A percentile compares a stretch with the other conserved stretches of the same genome.
phyloP scores from a whole-genome alignment of 2,888 invertebrate genomes.

The Papilio gigon region DNA sequence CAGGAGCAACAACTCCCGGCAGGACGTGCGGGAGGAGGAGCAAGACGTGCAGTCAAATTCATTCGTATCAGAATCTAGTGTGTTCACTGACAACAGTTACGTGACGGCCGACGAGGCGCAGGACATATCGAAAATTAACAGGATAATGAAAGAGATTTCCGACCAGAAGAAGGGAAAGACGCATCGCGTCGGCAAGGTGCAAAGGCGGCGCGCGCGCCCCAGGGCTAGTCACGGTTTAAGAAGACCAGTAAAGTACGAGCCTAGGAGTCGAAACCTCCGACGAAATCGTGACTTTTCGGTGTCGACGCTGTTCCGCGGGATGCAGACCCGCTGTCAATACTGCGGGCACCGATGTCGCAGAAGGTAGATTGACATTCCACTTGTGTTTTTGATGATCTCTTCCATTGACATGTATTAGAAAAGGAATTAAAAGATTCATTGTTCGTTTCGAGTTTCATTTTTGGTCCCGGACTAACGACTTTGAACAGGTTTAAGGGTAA shows the following conservation, averaged over 20 bases:
- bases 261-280: slow-evolving; percentile 44
- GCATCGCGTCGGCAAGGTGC: slow-evolving; percentile 50
- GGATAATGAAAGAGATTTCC: slow-evolving; percentile 39
- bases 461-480: slow-evolving; percentile 1
- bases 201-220: slow-evolving; percentile 51
- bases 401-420: slow-evolving; percentile 12
- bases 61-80: slow-evolving; percentile 49
- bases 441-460: slow-evolving; percentile 22
- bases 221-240: slow-evolving; percentile 42
- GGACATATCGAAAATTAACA: slow-evolving; percentile 44
- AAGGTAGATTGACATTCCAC: slow-evolving; percentile 58
- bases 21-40: slow-evolving; percentile 44
- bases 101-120: slow-evolving; percentile 48
- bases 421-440: slow-evolving; percentile 13
- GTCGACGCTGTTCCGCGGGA: slow-evolving; percentile 55
- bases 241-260: slow-evolving; percentile 49
- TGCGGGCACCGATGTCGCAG: slow-evolving; percentile 66
- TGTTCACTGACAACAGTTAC: slow-evolving; percentile 51
- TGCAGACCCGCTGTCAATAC: slow-evolving; percentile 47
- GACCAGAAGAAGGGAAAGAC: slow-evolving; percentile 48
- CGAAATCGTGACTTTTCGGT: slow-evolving; percentile 50
- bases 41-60: slow-evolving; percentile 48
- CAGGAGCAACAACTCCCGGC: slow-evolving; percentile 47
- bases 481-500: slow-evolving; percentile 22
- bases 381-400: slow-evolving; percentile 44